phyloP scores from a whole-genome alignment of 2,888 invertebrate species.

The Anthophora plumipes region DNA sequence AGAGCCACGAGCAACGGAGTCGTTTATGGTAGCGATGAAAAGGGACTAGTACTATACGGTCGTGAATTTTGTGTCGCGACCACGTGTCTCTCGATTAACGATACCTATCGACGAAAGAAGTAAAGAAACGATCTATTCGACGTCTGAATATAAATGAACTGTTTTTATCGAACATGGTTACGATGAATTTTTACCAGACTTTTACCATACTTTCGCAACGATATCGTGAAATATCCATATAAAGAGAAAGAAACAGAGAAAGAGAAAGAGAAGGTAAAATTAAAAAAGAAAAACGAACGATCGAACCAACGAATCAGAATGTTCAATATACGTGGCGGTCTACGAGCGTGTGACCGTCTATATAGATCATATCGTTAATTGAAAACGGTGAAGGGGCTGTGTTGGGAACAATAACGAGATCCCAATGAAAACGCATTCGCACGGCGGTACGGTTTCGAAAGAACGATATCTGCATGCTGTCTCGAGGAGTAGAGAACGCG shows the following conservation, averaged over 20 bases:
- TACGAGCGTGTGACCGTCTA: constrained; percentile 7
- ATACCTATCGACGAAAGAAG: constrained; percentile 37
- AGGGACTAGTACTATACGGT: constrained; percentile 63
- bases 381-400: constrained; percentile 53
- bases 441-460: constrained; percentile 45
- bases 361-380: constrained; percentile 51
- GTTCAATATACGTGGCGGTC: neutral
- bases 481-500: neutral
- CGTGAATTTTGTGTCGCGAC: constrained; percentile 54
- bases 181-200: too few relatives aligned
- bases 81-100: constrained; percentile 61
- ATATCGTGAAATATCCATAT: too few relatives aligned
- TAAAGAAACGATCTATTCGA: constrained; percentile 1
- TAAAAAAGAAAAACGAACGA: neutral
- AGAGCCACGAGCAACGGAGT: constrained; percentile 47
- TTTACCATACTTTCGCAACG: too few relatives aligned
- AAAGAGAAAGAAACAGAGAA: too few relatives aligned
- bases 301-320: neutral
- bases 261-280: too few relatives aligned
- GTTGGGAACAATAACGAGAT: constrained; percentile 51
- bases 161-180: too few relatives aligned
- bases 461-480: constrained; percentile 59
- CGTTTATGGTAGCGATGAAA: constrained; percentile 63
- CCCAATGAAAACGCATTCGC: constrained; percentile 41
- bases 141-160: constrained; percentile 3